These are phyloP conservation scores for Ceratothoa steindachneri DNA, from an alignment of 2,888 invertebrate genomes.

Conservation along the genomic window DNA sequence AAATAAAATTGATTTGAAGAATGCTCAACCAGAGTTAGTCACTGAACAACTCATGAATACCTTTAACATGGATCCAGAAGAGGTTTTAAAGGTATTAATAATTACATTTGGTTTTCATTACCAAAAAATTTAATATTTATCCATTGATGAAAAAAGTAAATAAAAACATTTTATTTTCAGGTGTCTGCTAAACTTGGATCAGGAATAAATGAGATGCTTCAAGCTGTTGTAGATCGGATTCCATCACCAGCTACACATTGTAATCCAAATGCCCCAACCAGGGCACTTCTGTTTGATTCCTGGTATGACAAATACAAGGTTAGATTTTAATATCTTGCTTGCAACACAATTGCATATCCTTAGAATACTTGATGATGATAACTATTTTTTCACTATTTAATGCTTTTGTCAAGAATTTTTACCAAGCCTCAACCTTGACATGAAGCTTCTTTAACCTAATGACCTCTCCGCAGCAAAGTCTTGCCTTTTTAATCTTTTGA, in stretches of 20 bases:
- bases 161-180: conserved; percentile 52
- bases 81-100: conserved; percentile 66
- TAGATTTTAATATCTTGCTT: too few relatives aligned
- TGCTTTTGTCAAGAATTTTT: background rate
- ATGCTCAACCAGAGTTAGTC: conserved; percentile 80
- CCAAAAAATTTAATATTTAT: background rate
- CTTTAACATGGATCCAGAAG: conserved; percentile 71
- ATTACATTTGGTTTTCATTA: background rate
- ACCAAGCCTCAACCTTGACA: too few relatives aligned
- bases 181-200: conserved; percentile 88
- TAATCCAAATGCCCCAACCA: conserved; percentile 59
- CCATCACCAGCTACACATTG: conserved; percentile 64
- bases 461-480: too few relatives aligned
- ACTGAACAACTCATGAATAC: conserved; percentile 68
- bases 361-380: conserved; percentile 52
- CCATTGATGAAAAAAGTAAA: conserved; percentile 9
- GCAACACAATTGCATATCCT: too few relatives aligned
- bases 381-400: background rate
- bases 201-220: conserved; percentile 71
- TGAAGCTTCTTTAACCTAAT: too few relatives aligned
- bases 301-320: conserved; percentile 81
- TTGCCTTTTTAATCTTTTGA: too few relatives aligned
- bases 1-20: conserved; percentile 93
- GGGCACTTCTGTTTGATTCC: conserved; percentile 84
- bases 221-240: conserved; percentile 71